phyloP scores from a whole-genome alignment of 2,888 invertebrate species.

The Zhengitettix transpicula region DNA sequence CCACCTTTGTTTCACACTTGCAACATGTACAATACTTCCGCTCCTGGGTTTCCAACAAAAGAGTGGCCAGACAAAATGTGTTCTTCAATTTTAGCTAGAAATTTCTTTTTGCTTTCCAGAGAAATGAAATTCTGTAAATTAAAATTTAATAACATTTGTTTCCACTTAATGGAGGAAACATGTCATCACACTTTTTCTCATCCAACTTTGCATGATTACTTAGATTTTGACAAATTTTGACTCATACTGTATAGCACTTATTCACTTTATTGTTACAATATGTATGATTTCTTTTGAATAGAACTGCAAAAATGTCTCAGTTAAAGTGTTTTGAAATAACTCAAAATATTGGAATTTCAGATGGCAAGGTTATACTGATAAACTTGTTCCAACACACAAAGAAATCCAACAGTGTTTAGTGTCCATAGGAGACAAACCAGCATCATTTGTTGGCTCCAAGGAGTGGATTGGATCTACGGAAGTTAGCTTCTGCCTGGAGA shows the following conservation, averaged over 20 bases:
- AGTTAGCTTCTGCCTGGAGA: constrained; percentile 80
- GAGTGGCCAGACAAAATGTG: too few relatives aligned
- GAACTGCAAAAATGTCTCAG: neutral
- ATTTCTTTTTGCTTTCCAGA: too few relatives aligned
- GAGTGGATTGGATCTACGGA: constrained; percentile 99
- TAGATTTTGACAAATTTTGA: neutral
- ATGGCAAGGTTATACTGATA: constrained; percentile 66
- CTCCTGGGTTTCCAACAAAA: too few relatives aligned
- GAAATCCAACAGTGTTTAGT: constrained; percentile 91
- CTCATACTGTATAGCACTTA: too few relatives aligned
- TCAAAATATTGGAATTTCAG: constrained; percentile 22
- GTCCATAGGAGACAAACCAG: constrained; percentile 82
- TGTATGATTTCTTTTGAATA: neutral
- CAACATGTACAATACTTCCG: too few relatives aligned
- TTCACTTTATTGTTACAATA: neutral
- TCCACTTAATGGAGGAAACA: too few relatives aligned
- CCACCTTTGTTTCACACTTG: too few relatives aligned
- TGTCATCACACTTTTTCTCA: neutral
- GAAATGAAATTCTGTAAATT: too few relatives aligned
- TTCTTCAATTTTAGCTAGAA: too few relatives aligned
- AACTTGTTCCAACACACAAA: constrained; percentile 58
- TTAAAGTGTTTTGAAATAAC: neutral
- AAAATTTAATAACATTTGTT: too few relatives aligned
- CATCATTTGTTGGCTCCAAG: constrained; percentile 70
- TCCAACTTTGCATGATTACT: neutral